Conservation (phyloP, 2,797 vertebrate genomes). For the Catharus ustulatus region DNA sequence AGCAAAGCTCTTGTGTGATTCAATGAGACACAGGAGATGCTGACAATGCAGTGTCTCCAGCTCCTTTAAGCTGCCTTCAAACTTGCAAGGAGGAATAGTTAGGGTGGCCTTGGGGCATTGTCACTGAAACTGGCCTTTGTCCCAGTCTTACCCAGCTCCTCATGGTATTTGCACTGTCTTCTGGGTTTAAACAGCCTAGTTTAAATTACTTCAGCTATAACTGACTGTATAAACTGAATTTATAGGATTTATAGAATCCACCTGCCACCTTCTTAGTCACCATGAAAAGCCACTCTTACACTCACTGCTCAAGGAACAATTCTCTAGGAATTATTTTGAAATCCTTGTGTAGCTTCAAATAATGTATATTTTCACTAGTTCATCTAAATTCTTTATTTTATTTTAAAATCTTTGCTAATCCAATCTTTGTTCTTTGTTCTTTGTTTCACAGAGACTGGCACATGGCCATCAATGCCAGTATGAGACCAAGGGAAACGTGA, state of each 20-base stretch:
- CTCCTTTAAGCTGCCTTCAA: neutral
- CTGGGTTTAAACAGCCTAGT: neutral
- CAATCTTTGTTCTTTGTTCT: neutral
- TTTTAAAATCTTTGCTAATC: neutral
- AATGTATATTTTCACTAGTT: neutral
- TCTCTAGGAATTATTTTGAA: neutral
- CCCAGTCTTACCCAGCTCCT: neutral
- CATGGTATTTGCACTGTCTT: neutral
- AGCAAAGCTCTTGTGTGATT: neutral
- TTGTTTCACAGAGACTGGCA: neutral
- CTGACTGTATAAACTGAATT: neutral
- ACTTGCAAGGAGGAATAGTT: neutral
- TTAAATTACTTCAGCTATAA: neutral
- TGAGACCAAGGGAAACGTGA: constrained; percentile 26
- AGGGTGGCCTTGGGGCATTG: too few relatives aligned
- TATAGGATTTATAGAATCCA: neutral
- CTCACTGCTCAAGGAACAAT: neutral
- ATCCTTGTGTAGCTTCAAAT: neutral
- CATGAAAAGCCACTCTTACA: neutral
- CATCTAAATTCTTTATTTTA: neutral
- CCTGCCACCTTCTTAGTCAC: neutral
- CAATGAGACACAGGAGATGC: neutral
- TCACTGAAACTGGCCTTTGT: too few relatives aligned
- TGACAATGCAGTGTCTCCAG: neutral
- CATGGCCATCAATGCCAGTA: neutral